Evolutionary conservation across 2,113 vertebrate genomes (phyloP).

Genomic region (Centropus bengalensis): DNA sequence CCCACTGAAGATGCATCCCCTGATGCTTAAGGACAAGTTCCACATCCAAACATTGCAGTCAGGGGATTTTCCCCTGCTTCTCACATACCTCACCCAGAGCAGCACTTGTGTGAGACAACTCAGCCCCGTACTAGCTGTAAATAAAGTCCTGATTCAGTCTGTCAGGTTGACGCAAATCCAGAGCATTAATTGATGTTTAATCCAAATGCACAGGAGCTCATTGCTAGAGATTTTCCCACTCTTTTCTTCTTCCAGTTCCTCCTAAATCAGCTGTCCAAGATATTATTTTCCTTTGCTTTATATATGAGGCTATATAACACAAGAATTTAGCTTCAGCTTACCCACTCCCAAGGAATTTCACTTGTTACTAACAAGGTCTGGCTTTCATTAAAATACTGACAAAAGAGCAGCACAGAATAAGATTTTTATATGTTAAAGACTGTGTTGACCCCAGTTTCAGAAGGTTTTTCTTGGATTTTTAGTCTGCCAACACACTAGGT

Average conservation of each 20-base stretch:
- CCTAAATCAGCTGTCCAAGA: neutral
- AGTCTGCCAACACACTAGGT: fast-evolving
- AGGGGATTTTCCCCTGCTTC: neutral
- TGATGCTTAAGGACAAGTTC: neutral
- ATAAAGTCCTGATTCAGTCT: neutral
- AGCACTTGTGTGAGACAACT: fast-evolving
- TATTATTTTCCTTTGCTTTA: neutral
- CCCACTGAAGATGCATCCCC: neutral
- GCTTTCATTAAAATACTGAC: neutral
- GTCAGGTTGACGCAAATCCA: constrained; percentile 9
- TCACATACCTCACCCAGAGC: neutral
- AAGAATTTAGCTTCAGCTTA: neutral
- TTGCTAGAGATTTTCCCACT: neutral
- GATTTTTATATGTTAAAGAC: neutral
- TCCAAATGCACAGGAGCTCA: neutral
- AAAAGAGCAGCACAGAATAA: neutral
- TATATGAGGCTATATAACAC: neutral
- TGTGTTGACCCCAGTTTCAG: fast-evolving
- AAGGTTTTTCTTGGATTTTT: neutral
- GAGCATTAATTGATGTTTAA: constrained; percentile 15
- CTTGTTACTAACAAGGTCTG: neutral
- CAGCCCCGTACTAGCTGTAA: neutral
- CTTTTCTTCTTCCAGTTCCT: neutral
- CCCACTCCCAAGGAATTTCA: neutral
- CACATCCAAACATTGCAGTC: neutral